Evolutionary conservation across 2,797 vertebrate genomes (phyloP).

Genomic region (Trachurus trachurus): DNA sequence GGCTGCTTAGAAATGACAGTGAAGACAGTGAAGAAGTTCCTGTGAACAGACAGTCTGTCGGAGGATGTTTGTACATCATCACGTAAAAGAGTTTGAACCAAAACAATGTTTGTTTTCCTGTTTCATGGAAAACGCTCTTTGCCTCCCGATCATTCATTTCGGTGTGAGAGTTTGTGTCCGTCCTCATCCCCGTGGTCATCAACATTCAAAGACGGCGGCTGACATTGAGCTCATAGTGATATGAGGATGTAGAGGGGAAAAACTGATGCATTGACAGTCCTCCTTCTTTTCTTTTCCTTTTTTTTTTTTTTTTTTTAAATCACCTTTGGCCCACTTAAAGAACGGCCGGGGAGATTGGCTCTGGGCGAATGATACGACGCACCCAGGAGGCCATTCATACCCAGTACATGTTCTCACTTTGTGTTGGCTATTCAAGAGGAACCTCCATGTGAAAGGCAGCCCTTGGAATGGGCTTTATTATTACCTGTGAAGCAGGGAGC

Average conservation of each 20-base stretch:
- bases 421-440: constrained; percentile 81
- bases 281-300: neutral
- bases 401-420: constrained; percentile 73
- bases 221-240: constrained; percentile 30
- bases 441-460: constrained; percentile 77
- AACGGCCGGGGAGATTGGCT: constrained; percentile 70
- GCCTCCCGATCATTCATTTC: neutral
- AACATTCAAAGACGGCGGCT: constrained; percentile 39
- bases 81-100: neutral
- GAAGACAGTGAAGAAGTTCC: too few relatives aligned
- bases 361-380: constrained; percentile 52
- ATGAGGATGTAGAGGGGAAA: constrained; percentile 31
- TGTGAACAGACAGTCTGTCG: too few relatives aligned
- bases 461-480: constrained; percentile 82
- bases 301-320: constrained; percentile 50
- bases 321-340: constrained; percentile 76
- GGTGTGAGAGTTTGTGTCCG: neutral
- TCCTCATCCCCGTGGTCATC: constrained; percentile 41
- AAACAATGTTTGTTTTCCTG: neutral
- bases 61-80: neutral
- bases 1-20: too few relatives aligned
- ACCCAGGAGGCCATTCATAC: constrained; percentile 74
- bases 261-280: constrained; percentile 58
- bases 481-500: constrained; percentile 79
- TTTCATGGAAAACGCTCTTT: constrained; percentile 2